Evolutionary conservation across 2,888 invertebrate species (phyloP), one percentile per base, ranked within the genome.

Genomic region (Lochmaea crataegi): DNA sequence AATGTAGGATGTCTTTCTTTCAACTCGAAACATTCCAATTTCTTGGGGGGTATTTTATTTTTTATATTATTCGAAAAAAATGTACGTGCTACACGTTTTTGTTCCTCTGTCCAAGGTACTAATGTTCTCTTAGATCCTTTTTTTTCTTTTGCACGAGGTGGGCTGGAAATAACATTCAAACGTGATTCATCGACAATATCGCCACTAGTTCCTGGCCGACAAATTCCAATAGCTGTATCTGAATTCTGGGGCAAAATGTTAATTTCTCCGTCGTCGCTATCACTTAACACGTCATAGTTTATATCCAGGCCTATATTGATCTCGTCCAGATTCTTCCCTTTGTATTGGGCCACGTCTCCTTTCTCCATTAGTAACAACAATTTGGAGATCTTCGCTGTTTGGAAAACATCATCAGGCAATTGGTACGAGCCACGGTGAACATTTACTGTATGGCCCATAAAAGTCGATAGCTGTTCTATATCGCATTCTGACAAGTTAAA

Each of bases 401-500:
- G 69, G 68, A 65, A 69, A 22, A 77, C 61, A 18, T 75, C 72
- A 48, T 75, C 71, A 22, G 73, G 74, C 2, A 74, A 42, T 26
- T 77, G 63, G 60, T 78, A 80, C 10, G 70, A 72, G 10, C 51
- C 38, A 58, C 60, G 42, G 56, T 80, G 80, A n/a, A 80, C 68
- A 14, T 73, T 75, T 26, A 68, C 0, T 38, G 80, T 79, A 64
- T 80, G 80, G 4, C 80, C 79, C 77, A 80, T 81, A 67, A 80
- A 81, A 7, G 74, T 73, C 3, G 80, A 73, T 14, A 80, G 60
- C 61, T 81, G 79, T 63, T 80, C 80, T 1, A 79, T 41, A n/a
- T 81, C 79, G 32, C 68, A 75, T 22, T 79, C 75, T 41, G 71
- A 56, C 73, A 80, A 65, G 53, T 70, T 76, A 32, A 80, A 78